phyloP scores from a whole-genome alignment of 2,888 invertebrate species.

The Leucophora obtusa region DNA sequence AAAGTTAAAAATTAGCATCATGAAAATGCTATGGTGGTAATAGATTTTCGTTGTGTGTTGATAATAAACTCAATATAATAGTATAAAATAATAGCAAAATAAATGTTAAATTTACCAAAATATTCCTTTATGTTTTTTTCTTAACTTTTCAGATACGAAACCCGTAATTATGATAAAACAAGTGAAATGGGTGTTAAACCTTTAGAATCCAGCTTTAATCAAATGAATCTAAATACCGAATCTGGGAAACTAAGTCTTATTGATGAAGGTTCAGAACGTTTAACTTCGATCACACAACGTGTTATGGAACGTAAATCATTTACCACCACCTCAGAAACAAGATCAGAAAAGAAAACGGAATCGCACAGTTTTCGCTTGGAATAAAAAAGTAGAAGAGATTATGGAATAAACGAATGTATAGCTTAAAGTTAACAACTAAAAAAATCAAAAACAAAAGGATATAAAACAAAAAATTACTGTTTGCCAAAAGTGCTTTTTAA shows the following conservation, averaged over 20 bases:
- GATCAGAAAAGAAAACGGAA: slow-evolving; percentile 77
- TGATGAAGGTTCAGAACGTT: slow-evolving; percentile 77
- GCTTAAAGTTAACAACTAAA: slow-evolving; percentile 7
- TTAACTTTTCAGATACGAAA: slow-evolving; percentile 78
- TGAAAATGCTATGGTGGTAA: too few species aligned
- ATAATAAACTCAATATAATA: too few species aligned
- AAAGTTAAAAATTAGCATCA: too few species aligned
- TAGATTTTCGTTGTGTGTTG: too few species aligned
- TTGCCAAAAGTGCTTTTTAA: slow-evolving; percentile 77
- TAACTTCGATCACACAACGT: slow-evolving; percentile 78
- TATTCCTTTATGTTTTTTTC: too few species aligned
- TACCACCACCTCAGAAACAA: slow-evolving; percentile 77
- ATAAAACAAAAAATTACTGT: slow-evolving; percentile 45
- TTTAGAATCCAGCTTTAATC: slow-evolving; percentile 76
- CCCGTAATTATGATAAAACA: slow-evolving; percentile 77
- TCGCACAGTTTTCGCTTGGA: slow-evolving; percentile 79
- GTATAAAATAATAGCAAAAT: too few species aligned
- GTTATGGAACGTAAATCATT: slow-evolving; percentile 78
- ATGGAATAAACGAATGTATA: too few species aligned
- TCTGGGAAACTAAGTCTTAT: slow-evolving; percentile 76
- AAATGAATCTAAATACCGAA: slow-evolving; percentile 76
- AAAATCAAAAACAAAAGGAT: slow-evolving; percentile 36
- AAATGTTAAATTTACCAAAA: too few species aligned
- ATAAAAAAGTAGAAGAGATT: slow-evolving; percentile 56
- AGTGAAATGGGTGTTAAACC: slow-evolving; percentile 72